These are phyloP conservation scores for Gryllus bimaculatus DNA, from an alignment of 1,140 invertebrate species.

Conservation along the genomic window DNA sequence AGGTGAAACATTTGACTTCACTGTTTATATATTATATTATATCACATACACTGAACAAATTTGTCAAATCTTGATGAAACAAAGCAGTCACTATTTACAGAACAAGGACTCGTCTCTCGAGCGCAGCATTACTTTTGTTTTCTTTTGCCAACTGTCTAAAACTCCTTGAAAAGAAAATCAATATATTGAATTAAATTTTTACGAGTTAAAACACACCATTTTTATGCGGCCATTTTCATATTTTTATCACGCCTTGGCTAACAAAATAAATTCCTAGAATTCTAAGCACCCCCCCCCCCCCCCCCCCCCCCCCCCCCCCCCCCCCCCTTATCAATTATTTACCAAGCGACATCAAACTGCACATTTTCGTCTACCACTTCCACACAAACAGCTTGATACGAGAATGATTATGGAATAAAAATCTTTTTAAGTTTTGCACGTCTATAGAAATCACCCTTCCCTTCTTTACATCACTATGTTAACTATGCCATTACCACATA, in stretches of 20 bases:
- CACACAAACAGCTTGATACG: not conserved
- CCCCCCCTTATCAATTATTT: not conserved
- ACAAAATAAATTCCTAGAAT: conserved; percentile 5
- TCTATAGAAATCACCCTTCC: not conserved
- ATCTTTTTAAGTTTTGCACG: not conserved
- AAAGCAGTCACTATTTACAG: not conserved
- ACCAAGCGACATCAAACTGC: not conserved
- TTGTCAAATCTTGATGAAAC: not conserved
- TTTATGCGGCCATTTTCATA: not conserved
- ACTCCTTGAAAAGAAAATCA: not conserved
- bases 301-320: no score
- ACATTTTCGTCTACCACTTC: not conserved
- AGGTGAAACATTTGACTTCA: not conserved
- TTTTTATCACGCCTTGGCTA: not conserved
- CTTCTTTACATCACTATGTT: not conserved
- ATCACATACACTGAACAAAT: not conserved
- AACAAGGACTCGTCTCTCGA: not conserved
- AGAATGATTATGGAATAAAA: conserved; percentile 6
- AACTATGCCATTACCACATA: not conserved
- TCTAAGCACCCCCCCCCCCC: no score
- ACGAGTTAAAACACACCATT: not conserved
- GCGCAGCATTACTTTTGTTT: not conserved
- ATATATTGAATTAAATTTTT: not conserved
- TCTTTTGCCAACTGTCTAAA: not conserved
- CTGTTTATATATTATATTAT: not conserved